These are phyloP conservation scores for Chorisops tibialis DNA, from an alignment of 2,888 invertebrate species.

Conservation along the genomic window DNA sequence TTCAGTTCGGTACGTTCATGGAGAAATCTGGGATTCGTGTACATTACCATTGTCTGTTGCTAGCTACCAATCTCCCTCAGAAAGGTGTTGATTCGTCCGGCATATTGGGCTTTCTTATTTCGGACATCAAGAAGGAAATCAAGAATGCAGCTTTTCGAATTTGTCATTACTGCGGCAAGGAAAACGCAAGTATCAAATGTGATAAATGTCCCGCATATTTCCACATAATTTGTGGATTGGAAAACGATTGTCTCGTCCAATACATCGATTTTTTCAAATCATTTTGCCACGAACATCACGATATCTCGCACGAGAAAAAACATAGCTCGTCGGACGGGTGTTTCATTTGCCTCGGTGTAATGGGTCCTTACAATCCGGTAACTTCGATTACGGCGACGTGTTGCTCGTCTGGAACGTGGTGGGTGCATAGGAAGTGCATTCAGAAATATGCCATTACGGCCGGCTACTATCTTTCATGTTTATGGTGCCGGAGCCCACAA, in stretches of 20 bases:
- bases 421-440: conserved; percentile 43
- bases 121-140: conserved; percentile 68
- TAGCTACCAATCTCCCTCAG: conserved; percentile 68
- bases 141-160: conserved; percentile 63
- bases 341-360: conserved; percentile 39
- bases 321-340: conserved; percentile 36
- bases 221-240: conserved; percentile 41
- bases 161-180: conserved; percentile 40
- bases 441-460: conserved; percentile 43
- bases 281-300: conserved; percentile 41
- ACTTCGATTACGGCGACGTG: conserved; percentile 38
- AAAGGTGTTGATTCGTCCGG: conserved; percentile 67
- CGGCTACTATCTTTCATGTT: conserved; percentile 46
- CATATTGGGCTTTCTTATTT: conserved; percentile 68
- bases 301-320: conserved; percentile 35
- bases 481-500: conserved; percentile 42
- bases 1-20: too few relatives aligned
- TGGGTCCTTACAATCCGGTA: conserved; percentile 32
- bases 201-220: conserved; percentile 39
- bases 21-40: too few relatives aligned
- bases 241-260: conserved; percentile 37
- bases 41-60: conserved; percentile 22
- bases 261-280: conserved; percentile 41
- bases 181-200: conserved; percentile 42
- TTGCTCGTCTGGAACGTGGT: conserved; percentile 38